Percentiles rank a stretch among this genome's conserved stretches.
Conservation (phyloP, 2,113 vertebrate genomes). For the Barbus barbus region DNA sequence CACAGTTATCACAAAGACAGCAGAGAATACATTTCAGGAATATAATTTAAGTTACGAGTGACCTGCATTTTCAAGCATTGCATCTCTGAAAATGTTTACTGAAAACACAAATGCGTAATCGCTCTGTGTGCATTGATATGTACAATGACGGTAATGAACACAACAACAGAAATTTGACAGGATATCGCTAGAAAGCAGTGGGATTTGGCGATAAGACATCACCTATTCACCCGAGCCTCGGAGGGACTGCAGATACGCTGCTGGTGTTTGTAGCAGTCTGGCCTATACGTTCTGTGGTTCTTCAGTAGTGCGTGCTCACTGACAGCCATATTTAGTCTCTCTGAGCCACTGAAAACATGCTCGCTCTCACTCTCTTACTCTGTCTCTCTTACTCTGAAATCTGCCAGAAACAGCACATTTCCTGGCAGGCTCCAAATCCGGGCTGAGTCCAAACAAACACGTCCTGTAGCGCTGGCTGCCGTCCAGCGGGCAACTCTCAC, state of each 20-base stretch:
- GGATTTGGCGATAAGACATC: conserved; percentile 21
- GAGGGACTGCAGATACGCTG: conserved; percentile 4
- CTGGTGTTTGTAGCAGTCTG: conserved; percentile 28
- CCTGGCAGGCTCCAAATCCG: conserved; percentile 76
- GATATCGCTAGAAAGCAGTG: neutral
- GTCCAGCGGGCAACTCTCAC: conserved; percentile 78
- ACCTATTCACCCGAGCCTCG: neutral
- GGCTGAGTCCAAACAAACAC: conserved; percentile 88
- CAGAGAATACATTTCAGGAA: conserved; percentile 68
- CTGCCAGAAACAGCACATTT: conserved; percentile 87
- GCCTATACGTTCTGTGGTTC: conserved; percentile 16
- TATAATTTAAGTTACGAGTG: conserved; percentile 62
- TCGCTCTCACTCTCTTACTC: conserved; percentile 31
- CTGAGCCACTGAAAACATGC: conserved; percentile 73
- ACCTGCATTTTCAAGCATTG: conserved; percentile 68
- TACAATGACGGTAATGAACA: conserved; percentile 8
- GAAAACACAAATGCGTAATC: conserved; percentile 15
- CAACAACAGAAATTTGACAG: neutral
- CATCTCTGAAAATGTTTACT: conserved; percentile 56
- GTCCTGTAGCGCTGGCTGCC: conserved; percentile 69
- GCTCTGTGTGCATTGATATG: neutral
- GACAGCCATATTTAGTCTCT: conserved; percentile 79
- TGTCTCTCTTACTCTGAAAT: conserved; percentile 73
- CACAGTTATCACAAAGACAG: conserved; percentile 71
- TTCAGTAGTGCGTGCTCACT: conserved; percentile 61